These are phyloP conservation scores for Poicephalus gulielmi DNA, from an alignment of 2,113 vertebrate genomes.

Conservation along the genomic window DNA sequence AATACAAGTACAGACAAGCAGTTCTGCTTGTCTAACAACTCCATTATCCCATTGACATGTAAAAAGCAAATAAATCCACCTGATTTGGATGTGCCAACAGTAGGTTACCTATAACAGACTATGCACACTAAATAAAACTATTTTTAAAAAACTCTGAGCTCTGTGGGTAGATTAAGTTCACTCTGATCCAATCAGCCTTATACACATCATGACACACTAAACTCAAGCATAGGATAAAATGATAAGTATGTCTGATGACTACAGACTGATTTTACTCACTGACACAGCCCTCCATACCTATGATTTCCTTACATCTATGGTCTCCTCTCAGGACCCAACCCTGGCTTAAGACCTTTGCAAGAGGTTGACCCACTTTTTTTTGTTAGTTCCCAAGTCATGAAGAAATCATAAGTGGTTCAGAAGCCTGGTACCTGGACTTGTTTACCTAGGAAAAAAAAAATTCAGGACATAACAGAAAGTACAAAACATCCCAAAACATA, in stretches of 20 bases:
- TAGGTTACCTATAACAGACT: neutral
- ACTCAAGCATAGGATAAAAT: neutral
- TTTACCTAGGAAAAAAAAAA: neutral
- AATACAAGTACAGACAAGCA: neutral
- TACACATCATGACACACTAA: neutral
- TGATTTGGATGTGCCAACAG: neutral
- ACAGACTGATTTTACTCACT: neutral
- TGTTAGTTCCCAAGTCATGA: neutral
- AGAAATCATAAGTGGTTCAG: neutral
- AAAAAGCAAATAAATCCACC: neutral
- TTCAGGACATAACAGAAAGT: neutral
- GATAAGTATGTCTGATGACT: fast-evolving
- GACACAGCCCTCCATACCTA: neutral
- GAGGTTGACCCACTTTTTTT: neutral
- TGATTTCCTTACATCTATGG: fast-evolving
- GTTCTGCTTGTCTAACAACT: neutral
- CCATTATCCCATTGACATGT: neutral
- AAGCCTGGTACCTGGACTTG: neutral
- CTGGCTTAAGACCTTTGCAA: neutral
- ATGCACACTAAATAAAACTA: neutral
- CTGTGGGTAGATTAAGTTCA: neutral
- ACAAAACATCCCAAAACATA: neutral
- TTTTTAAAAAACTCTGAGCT: neutral
- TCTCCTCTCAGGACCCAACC: neutral
- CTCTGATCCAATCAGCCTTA: neutral